These are phyloP conservation scores for Menidia menidia DNA, from an alignment of 2,797 vertebrate species.

Conservation along the genomic window DNA sequence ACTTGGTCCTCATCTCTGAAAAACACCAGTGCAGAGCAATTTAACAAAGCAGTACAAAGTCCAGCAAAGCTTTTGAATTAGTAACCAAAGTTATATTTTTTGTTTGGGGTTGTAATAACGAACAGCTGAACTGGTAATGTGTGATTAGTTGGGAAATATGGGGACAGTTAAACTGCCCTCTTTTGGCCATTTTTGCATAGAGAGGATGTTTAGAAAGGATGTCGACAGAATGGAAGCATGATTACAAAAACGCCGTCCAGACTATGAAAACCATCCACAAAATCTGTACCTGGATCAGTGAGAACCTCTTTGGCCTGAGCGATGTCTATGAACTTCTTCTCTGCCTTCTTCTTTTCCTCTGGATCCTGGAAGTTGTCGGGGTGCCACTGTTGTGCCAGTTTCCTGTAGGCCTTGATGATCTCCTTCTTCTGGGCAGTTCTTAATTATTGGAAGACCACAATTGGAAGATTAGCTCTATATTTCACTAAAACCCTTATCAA, in stretches of 20 bases:
- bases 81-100: no score
- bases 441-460: slow-evolving; percentile 1
- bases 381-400: slow-evolving; percentile 96
- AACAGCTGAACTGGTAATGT: no score
- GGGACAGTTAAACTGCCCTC: no score
- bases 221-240: background rate
- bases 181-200: no score
- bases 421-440: slow-evolving; percentile 98
- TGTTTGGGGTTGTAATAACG: no score
- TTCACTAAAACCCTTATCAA: slow-evolving; percentile 4
- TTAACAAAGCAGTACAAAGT: no score
- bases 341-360: slow-evolving; percentile 94
- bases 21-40: background rate
- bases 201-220: no score
- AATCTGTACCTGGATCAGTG: slow-evolving; percentile 90
- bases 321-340: slow-evolving; percentile 98
- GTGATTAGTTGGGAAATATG: no score
- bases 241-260: background rate
- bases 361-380: slow-evolving; percentile 97
- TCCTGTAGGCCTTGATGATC: slow-evolving; percentile 97
- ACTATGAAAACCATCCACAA: background rate
- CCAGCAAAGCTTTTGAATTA: no score
- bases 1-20: slow-evolving; percentile 94
- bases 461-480: slow-evolving; percentile 17
- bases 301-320: slow-evolving; percentile 98